phyloP scores from a whole-genome alignment of 64 coral and sea anemone species.

The Orbicella faveolata region DNA sequence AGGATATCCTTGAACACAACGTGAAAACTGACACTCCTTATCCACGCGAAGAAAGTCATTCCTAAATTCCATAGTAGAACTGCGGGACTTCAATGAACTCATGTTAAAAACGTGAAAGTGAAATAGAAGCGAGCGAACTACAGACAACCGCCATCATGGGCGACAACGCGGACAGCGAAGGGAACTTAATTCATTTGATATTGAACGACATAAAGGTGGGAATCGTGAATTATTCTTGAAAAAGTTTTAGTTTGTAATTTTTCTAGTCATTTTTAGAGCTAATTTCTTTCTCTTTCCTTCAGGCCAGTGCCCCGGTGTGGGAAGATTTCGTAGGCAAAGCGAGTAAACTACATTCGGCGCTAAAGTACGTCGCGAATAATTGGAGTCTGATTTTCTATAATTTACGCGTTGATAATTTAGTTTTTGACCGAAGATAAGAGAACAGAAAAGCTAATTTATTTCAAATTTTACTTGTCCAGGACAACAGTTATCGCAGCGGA shows the following conservation, averaged over 20 bases:
- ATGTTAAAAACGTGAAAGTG: conserved; percentile 28
- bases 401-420: background rate
- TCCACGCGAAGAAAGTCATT: background rate
- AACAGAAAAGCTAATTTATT: background rate
- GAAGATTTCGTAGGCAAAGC: conserved; percentile 92
- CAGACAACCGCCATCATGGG: conserved; percentile 54
- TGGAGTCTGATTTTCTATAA: conserved; percentile 3
- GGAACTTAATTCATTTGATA: conserved; percentile 90
- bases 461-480: conserved; percentile 35
- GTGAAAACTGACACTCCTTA: conserved; percentile 15
- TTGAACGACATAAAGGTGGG: conserved; percentile 93
- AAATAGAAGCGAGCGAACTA: background rate
- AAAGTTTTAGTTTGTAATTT: background rate
- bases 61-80: background rate
- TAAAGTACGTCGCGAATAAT: conserved; percentile 59
- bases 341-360: conserved; percentile 81
- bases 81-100: conserved; percentile 5
- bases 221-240: conserved; percentile 17
- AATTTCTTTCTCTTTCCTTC: conserved; percentile 5
- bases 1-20: conserved; percentile 15
- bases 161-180: conserved; percentile 80
- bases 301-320: conserved; percentile 85
- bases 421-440: conserved; percentile 12
- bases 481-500: conserved; percentile 81
- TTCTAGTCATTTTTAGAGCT: background rate